These are phyloP conservation scores for Maniola jurtina DNA, from an alignment of 1,140 invertebrate species.

Conservation along the genomic window DNA sequence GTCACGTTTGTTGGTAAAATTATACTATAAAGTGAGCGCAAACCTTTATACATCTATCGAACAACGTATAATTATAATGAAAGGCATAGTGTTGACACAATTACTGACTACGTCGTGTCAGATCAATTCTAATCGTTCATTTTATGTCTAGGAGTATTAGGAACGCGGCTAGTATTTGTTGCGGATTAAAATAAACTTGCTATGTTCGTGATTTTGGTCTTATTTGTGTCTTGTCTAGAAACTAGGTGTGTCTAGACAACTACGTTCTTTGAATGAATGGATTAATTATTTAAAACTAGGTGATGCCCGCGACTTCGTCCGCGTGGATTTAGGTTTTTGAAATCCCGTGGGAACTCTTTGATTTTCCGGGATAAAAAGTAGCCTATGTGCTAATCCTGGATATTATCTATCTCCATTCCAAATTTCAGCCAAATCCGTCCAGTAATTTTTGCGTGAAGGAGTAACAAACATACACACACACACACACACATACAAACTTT, in stretches of 20 bases:
- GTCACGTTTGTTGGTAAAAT: not conserved
- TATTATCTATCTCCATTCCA: too few relatives aligned
- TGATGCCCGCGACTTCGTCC: too few relatives aligned
- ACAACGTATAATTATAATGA: slow-evolving; percentile 28
- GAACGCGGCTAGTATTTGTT: slow-evolving; percentile 15
- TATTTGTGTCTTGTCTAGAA: slow-evolving; percentile 1
- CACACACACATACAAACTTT: too few relatives aligned
- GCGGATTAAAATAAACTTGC: slow-evolving; percentile 22
- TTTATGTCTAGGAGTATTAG: slow-evolving; percentile 31
- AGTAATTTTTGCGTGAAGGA: too few relatives aligned
- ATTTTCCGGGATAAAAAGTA: too few relatives aligned
- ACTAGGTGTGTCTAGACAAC: not conserved
- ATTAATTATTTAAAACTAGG: too few relatives aligned
- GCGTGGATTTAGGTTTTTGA: too few relatives aligned
- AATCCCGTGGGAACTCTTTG: too few relatives aligned
- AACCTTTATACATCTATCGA: not conserved
- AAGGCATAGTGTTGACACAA: slow-evolving; percentile 32
- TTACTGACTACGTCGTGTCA: slow-evolving; percentile 24
- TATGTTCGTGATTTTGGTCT: slow-evolving; percentile 11
- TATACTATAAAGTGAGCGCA: not conserved
- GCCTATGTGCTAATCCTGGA: too few relatives aligned
- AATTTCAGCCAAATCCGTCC: too few relatives aligned
- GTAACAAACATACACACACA: too few relatives aligned
- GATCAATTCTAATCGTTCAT: slow-evolving; percentile 37
- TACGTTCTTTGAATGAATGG: not conserved